Evolutionary conservation across 2,888 invertebrate genomes (phyloP).

Genomic region (Petrolisthes manimaculis): DNA sequence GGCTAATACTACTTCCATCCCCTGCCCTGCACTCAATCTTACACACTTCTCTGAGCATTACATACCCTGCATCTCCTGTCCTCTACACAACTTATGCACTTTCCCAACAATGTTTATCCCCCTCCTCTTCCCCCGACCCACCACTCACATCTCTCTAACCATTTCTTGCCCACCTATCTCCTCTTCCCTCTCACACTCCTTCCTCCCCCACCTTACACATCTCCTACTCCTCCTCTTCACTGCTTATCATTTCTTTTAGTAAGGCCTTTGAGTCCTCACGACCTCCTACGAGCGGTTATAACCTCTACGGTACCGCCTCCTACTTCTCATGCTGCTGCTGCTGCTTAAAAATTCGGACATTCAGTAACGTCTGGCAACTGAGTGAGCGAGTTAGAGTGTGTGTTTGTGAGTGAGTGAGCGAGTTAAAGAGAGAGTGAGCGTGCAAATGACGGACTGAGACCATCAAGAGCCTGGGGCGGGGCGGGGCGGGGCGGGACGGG

Average conservation of each 20-base stretch:
- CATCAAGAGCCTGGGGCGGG: neutral
- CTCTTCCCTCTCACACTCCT: neutral
- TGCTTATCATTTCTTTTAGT: no score
- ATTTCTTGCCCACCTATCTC: neutral
- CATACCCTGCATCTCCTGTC: neutral
- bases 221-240: neutral
- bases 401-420: no score
- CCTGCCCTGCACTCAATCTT: neutral
- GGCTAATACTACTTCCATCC: neutral
- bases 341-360: neutral
- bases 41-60: neutral
- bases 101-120: neutral
- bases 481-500: neutral
- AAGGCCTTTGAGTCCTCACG: no score
- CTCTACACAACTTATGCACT: neutral
- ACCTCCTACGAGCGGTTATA: neutral
- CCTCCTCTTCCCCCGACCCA: no score
- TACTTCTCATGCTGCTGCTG: neutral
- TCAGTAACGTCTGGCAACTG: no score
- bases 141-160: no score
- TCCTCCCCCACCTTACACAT: neutral
- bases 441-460: no score
- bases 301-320: neutral
- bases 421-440: no score
- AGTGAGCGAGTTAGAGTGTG: no score